phyloP scores from a whole-genome alignment of 2,797 vertebrate genomes.

The Chaetophractus vellerosus region DNA sequence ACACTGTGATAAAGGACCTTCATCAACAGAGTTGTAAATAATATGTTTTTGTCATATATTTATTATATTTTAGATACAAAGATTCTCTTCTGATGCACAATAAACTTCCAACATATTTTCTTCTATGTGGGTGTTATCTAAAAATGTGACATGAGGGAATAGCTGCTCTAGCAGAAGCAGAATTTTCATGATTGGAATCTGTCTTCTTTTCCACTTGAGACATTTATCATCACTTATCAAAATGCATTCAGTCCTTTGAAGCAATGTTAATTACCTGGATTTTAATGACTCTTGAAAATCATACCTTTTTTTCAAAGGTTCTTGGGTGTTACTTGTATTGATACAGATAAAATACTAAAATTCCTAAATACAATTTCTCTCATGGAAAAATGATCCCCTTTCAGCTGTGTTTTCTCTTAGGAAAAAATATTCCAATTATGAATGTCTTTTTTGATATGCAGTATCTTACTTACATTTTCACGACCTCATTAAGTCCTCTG shows the following conservation, averaged over 20 bases:
- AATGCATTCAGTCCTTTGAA: slow-evolving; percentile 79
- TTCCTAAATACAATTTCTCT: slow-evolving; percentile 74
- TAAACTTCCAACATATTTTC: slow-evolving; percentile 70
- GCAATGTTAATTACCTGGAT: slow-evolving; percentile 79
- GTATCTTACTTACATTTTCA: slow-evolving; percentile 92
- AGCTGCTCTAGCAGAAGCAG: slow-evolving; percentile 60
- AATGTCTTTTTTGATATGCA: slow-evolving; percentile 68
- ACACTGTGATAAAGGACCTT: slow-evolving; percentile 58
- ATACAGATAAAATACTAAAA: slow-evolving; percentile 68
- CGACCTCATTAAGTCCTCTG: slow-evolving; percentile 91
- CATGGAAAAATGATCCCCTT: slow-evolving; percentile 39
- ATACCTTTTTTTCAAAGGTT: slow-evolving; percentile 73
- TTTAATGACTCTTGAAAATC: slow-evolving; percentile 85
- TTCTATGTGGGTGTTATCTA: slow-evolving; percentile 71
- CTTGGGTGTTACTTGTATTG: slow-evolving; percentile 65
- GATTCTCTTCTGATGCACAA: slow-evolving; percentile 75
- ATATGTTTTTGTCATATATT: slow-evolving; percentile 52
- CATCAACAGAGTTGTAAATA: slow-evolving; percentile 53
- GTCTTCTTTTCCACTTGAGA: slow-evolving; percentile 77
- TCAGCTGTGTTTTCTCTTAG: slow-evolving; percentile 71
- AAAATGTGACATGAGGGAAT: slow-evolving; percentile 78
- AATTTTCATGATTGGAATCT: slow-evolving; percentile 74
- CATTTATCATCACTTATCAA: slow-evolving; percentile 75
- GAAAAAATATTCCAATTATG: slow-evolving; percentile 70
- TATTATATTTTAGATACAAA: slow-evolving; percentile 75